Evolutionary conservation across 2,797 vertebrate genomes (phyloP).

Genomic region (Luscinia luscinia): DNA sequence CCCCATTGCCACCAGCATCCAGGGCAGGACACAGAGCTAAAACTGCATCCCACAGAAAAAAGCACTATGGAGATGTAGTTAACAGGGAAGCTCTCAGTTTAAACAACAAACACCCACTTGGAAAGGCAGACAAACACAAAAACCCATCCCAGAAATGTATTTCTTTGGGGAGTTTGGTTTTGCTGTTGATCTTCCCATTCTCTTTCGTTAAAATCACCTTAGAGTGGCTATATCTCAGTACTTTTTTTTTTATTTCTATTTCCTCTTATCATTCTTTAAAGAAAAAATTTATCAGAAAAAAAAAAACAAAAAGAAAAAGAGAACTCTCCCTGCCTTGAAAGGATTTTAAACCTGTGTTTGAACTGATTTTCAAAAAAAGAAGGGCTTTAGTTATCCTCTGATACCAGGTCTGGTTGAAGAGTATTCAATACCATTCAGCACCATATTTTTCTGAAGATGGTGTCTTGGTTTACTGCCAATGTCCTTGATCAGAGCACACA

Average conservation of each 20-base stretch:
- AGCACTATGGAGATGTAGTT: too few species aligned
- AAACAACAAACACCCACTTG: neutral
- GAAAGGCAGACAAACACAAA: neutral
- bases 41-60: neutral
- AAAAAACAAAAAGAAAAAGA: neutral
- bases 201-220: neutral
- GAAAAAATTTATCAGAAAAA: neutral
- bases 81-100: neutral
- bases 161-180: neutral
- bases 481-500: conserved; percentile 61
- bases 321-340: neutral
- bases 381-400: neutral
- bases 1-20: neutral
- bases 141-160: neutral
- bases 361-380: neutral
- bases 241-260: neutral
- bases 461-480: conserved; percentile 55
- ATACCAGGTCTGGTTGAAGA: neutral
- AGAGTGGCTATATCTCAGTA: neutral
- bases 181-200: neutral
- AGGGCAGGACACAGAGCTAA: neutral
- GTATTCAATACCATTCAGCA: conserved; percentile 1
- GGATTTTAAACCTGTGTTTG: conserved; percentile 5
- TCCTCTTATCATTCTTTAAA: neutral
- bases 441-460: conserved; percentile 20